A percentile compares a stretch with the other conserved stretches of the same genome.
Conservation (phyloP, 2,113 vertebrate genomes). For the Eira barbara region DNA sequence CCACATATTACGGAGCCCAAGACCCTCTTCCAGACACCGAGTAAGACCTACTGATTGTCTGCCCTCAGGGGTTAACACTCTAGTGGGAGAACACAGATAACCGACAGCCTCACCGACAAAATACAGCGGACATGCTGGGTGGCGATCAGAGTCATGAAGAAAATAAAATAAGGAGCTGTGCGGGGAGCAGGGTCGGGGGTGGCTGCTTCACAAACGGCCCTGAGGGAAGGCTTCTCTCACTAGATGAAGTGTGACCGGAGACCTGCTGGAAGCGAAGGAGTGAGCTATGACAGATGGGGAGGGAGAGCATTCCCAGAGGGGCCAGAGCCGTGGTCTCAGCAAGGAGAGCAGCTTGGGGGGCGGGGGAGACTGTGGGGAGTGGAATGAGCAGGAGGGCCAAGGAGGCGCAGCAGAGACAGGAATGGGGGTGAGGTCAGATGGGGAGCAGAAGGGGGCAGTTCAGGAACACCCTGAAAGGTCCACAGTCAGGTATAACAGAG, state of each 20-base stretch:
- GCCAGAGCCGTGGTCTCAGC: too few species aligned
- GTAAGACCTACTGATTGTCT: neutral
- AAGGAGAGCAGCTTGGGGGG: neutral
- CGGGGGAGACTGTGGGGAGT: too few species aligned
- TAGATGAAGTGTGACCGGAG: neutral
- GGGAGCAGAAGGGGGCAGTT: too few species aligned
- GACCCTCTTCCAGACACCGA: neutral
- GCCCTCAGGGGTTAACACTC: neutral
- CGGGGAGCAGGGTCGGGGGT: neutral
- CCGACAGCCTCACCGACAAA: neutral
- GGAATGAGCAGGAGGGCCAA: neutral
- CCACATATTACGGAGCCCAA: neutral
- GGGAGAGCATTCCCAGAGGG: neutral
- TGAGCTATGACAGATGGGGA: neutral
- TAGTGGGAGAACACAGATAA: neutral
- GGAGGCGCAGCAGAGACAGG: neutral
- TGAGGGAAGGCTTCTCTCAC: neutral
- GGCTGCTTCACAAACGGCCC: neutral
- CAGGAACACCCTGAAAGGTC: neutral
- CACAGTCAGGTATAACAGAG: neutral
- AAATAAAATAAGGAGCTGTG: neutral
- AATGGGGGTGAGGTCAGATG: neutral
- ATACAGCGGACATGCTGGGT: fast-evolving
- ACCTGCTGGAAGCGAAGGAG: neutral
- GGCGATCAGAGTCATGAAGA: neutral